phyloP scores from a whole-genome alignment of 2,113 vertebrate species.

The Oxyruncus cristatus region DNA sequence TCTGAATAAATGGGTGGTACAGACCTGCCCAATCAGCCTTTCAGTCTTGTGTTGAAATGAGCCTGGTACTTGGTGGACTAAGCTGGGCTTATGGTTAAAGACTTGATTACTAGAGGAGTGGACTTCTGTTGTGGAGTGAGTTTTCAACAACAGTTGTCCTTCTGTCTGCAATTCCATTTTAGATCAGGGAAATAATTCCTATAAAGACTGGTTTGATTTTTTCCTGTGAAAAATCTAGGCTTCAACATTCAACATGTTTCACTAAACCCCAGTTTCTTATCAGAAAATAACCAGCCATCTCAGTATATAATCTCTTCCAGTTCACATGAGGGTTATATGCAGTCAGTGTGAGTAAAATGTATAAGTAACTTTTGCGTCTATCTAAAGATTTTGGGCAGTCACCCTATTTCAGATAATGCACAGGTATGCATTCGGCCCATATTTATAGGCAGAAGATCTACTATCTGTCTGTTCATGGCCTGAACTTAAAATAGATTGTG shows the following conservation, averaged over 20 bases:
- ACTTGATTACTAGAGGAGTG: not conserved
- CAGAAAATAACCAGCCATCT: not conserved
- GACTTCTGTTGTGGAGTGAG: not conserved
- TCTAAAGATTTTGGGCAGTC: not conserved
- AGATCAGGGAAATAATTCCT: not conserved
- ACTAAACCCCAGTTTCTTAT: not conserved
- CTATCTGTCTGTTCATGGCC: not conserved
- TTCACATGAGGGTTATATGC: not conserved
- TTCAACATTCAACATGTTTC: not conserved
- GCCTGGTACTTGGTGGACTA: not conserved
- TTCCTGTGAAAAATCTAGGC: not conserved
- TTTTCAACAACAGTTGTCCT: not conserved
- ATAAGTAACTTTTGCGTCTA: not conserved
- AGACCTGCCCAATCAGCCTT: not conserved
- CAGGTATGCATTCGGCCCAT: not conserved
- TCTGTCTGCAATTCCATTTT: not conserved
- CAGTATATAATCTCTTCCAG: not conserved
- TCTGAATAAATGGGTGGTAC: not conserved
- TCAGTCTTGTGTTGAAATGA: not conserved
- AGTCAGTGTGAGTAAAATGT: not conserved
- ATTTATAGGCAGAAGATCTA: not conserved
- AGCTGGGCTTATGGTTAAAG: accelerated
- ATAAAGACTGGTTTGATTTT: not conserved
- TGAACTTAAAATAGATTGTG: not conserved
- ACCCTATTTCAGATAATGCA: not conserved